A percentile compares a stretch with the other conserved stretches of the same genome.
Conservation (phyloP, 2,888 invertebrate genomes). For the Nephrotoma appendiculata region DNA sequence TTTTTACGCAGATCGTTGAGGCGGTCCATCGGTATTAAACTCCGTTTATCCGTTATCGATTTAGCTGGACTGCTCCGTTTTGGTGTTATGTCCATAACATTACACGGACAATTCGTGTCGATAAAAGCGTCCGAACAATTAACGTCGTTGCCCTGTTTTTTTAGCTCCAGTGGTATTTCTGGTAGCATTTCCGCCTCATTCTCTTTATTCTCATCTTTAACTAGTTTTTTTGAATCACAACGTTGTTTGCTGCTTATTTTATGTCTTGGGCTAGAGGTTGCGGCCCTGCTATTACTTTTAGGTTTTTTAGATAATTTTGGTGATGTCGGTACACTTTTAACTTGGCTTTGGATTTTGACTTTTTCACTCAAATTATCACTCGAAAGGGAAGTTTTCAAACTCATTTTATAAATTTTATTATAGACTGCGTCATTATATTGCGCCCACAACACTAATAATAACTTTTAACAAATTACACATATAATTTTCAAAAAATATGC, state of each 20-base stretch:
- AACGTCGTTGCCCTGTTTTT: conserved; percentile 11
- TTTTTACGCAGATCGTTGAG: conserved; percentile 47
- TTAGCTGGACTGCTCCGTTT: conserved; percentile 7
- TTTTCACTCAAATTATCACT: background rate
- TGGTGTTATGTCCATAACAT: conserved; percentile 10
- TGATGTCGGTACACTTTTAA: background rate
- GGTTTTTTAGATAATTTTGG: background rate
- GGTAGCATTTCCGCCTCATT: background rate
- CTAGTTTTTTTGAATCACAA: background rate
- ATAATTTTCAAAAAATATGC: background rate
- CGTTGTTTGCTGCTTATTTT: background rate
- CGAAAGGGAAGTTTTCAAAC: background rate
- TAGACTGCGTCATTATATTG: background rate
- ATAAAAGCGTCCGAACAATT: conserved; percentile 9
- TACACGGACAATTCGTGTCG: conserved; percentile 11
- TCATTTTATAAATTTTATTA: background rate
- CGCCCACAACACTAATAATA: background rate
- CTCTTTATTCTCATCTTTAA: background rate
- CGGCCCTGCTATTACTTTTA: background rate
- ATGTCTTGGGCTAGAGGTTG: background rate
- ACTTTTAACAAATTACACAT: background rate
- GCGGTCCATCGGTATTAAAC: conserved; percentile 47
- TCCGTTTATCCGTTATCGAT: conserved; percentile 17
- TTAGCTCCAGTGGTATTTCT: conserved; percentile 12
- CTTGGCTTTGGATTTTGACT: background rate